Evolutionary conservation across 2,797 vertebrate genomes (phyloP), one percentile per base, ranked within the genome.

Genomic region (Morus bassanus): DNA sequence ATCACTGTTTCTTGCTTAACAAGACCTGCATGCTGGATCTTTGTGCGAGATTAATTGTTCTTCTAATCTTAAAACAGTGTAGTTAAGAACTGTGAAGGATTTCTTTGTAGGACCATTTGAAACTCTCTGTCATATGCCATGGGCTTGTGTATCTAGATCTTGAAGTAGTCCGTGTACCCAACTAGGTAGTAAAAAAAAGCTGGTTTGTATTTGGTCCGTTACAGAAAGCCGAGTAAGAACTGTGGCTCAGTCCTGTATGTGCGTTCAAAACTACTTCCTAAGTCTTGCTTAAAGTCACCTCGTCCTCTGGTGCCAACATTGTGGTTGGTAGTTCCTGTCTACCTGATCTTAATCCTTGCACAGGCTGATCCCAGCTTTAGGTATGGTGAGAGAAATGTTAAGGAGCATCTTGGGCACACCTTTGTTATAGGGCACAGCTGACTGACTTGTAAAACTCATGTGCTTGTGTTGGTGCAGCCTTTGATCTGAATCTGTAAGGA

Each of bases 401-500:
- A 46, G 80, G 89, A 80, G 51, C 45, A 70, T 68, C 75, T 64
- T 4, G 2, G 31, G 73, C 50, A 45, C 77, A 88, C 53, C 91
- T 85, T 54, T 1, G 1, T 79, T 33, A 4, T 0, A n/a, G 25
- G 0, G 25, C 64, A 48, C 60, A 90, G 79, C 88, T 93, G 89
- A 92, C 64, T 33, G 53, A 69, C 77, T 89, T 69, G 61, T 73
- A 63, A 91, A 91, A 50, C 70, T 82, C 25, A 0, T n/a, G n/a
- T 88, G 77, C 79, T 92, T 77, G 57, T 89, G 73, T 68, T 27
- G 50, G 81, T 67, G 11, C 79, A 82, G 79, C 41, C 89, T 98
- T 98, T 98, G 98, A 98, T 98, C 97, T 97, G 95, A 45, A 41
- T 9, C 3, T 6, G 87, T 96, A 82, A 92, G 91, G 94, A 87